Evolutionary conservation across 2,113 vertebrate species (phyloP).

Genomic region (Oreotragus oreotragus): DNA sequence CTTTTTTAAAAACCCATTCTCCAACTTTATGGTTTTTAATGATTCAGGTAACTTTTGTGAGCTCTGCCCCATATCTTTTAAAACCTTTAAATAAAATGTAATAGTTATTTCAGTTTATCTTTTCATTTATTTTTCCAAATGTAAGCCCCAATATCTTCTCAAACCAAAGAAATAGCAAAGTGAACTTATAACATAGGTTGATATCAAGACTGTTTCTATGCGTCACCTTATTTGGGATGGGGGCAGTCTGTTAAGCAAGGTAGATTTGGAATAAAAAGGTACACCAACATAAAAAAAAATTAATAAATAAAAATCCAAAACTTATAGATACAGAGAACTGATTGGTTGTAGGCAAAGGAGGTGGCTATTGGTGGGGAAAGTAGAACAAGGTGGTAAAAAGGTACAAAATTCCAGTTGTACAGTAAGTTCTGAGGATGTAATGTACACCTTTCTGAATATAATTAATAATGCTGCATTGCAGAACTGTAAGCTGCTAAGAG

Average conservation of each 20-base stretch:
- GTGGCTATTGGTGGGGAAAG: not conserved
- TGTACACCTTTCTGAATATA: not conserved
- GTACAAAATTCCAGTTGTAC: not conserved
- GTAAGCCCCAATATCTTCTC: not conserved
- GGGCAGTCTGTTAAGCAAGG: not conserved
- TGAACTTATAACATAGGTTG: not conserved
- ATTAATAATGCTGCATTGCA: not conserved
- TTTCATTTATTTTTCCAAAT: not conserved
- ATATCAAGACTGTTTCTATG: not conserved
- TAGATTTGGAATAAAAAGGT: not conserved
- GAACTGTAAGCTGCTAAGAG: not conserved
- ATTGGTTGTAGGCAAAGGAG: not conserved
- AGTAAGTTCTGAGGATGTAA: not conserved
- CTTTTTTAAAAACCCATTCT: not conserved
- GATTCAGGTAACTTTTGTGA: conserved; percentile 36
- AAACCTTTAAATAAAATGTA: conserved; percentile 50
- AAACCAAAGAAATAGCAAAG: not conserved
- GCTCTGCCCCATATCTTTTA: not conserved
- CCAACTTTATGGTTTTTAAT: conserved; percentile 13
- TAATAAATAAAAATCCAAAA: not conserved
- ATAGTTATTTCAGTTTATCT: not conserved
- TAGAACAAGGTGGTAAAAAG: not conserved
- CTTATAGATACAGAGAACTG: not conserved
- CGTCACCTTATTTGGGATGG: not conserved
- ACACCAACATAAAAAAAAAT: not conserved